phyloP scores from a whole-genome alignment of 2,113 vertebrate species.

The Carollia perspicillata region DNA sequence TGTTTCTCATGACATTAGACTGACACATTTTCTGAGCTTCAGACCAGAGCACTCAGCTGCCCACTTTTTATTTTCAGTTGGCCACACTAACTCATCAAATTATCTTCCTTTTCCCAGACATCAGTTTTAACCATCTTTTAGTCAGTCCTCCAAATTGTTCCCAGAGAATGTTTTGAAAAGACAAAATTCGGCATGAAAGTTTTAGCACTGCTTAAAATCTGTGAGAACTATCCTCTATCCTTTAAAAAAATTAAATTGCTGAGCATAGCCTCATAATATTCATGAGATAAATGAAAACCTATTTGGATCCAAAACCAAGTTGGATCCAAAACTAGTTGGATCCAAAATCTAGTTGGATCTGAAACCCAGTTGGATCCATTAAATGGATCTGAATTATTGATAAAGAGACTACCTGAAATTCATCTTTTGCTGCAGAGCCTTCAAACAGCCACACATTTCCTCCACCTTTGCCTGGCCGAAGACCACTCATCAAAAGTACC shows the following conservation, averaged over 20 bases:
- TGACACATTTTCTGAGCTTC: not conserved
- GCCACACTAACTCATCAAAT: not conserved
- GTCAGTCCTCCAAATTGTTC: not conserved
- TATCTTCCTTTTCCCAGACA: not conserved
- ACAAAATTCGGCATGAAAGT: not conserved
- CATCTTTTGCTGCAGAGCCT: not conserved
- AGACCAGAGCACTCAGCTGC: not conserved
- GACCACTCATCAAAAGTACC: not conserved
- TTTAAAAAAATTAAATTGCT: not conserved
- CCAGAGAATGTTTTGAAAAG: not conserved
- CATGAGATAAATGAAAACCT: not conserved
- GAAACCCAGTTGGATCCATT: no score
- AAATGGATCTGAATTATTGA: not conserved
- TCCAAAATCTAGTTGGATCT: no score
- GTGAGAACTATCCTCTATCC: not conserved
- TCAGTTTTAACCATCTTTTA: not conserved
- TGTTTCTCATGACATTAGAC: not conserved
- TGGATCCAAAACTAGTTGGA: no score
- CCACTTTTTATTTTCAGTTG: not conserved
- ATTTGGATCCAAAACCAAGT: no score
- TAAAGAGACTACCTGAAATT: not conserved
- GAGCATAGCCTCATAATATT: not conserved
- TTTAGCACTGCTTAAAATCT: not conserved
- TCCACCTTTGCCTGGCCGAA: not conserved
- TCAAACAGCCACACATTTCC: not conserved